These are phyloP conservation scores for Sebastes diploproa DNA, from an alignment of 2,797 vertebrate species.

Conservation along the genomic window DNA sequence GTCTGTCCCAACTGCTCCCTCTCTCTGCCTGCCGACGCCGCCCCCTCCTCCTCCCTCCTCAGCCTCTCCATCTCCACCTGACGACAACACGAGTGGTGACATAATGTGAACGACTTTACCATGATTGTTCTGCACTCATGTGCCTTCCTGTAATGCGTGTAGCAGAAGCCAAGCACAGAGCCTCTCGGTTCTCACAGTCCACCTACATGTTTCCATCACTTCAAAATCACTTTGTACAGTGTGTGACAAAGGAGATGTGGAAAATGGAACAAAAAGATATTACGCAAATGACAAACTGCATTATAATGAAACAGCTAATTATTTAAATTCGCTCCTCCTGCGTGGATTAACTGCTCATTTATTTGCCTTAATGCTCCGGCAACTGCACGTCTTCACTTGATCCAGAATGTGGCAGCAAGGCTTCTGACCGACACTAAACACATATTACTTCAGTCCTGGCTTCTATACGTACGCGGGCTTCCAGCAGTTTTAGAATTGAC, in stretches of 20 bases:
- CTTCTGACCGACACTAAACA: conserved; percentile 54
- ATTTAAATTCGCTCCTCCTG: conserved; percentile 14
- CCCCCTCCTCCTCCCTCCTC: conserved; percentile 73
- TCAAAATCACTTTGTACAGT: conserved; percentile 8
- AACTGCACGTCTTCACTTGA: conserved; percentile 25
- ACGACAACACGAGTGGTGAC: conserved; percentile 48
- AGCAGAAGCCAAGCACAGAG: conserved; percentile 40
- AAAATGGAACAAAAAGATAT: conserved; percentile 4
- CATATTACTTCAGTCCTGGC: conserved; percentile 64
- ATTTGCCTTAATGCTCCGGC: conserved; percentile 8
- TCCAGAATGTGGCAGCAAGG: conserved; percentile 45
- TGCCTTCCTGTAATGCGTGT: conserved; percentile 55
- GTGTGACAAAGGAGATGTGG: conserved; percentile 17
- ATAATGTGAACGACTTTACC: conserved; percentile 54
- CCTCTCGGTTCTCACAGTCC: conserved; percentile 50
- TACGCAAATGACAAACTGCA: background rate
- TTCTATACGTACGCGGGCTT: conserved; percentile 16
- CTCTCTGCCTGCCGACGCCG: conserved; percentile 54
- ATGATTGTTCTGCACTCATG: conserved; percentile 38
- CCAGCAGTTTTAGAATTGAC: conserved; percentile 59
- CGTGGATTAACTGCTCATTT: conserved; percentile 18
- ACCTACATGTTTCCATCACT: conserved; percentile 59
- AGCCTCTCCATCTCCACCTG: conserved; percentile 82
- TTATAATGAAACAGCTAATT: background rate
- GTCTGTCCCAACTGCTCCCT: conserved; percentile 70